These are phyloP conservation scores for Callosobruchus maculatus DNA, from an alignment of 2,888 invertebrate genomes.

Conservation along the genomic window DNA sequence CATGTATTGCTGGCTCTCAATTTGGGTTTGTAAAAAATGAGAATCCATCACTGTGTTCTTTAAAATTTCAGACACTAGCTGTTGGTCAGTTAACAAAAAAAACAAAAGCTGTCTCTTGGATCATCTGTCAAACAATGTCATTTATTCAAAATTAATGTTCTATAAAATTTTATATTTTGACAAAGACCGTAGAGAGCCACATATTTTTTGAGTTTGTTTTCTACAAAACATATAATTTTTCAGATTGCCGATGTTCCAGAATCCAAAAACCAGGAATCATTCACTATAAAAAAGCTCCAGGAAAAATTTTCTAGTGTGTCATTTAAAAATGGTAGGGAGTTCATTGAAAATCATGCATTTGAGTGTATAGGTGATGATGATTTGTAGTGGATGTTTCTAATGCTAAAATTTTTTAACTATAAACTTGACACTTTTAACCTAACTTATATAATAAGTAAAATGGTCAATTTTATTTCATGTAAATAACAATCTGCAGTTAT, in stretches of 20 bases:
- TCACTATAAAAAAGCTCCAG: constrained; percentile 72
- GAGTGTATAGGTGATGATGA: constrained; percentile 96
- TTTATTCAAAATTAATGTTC: too few species aligned
- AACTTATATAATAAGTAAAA: background rate
- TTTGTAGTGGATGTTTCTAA: constrained; percentile 52
- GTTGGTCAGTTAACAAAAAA: too few species aligned
- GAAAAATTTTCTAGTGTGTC: constrained; percentile 70
- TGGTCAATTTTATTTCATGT: background rate
- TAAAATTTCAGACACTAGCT: too few species aligned
- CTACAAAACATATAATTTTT: constrained; percentile 25
- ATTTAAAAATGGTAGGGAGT: constrained; percentile 66
- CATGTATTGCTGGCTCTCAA: too few species aligned
- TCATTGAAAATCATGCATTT: constrained; percentile 88
- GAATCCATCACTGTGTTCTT: too few species aligned
- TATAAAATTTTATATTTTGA: too few species aligned
- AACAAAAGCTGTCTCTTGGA: too few species aligned
- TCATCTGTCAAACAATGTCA: too few species aligned
- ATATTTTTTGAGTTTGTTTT: background rate
- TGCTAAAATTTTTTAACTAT: constrained; percentile 1
- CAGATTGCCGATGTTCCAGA: constrained; percentile 61
- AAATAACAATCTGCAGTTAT: background rate
- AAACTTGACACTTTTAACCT: background rate
- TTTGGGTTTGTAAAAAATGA: too few species aligned
- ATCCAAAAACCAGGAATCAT: constrained; percentile 60
- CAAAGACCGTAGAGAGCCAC: too few species aligned